phyloP scores from a whole-genome alignment of 2,888 invertebrate species.

The Corbicula japonica region DNA sequence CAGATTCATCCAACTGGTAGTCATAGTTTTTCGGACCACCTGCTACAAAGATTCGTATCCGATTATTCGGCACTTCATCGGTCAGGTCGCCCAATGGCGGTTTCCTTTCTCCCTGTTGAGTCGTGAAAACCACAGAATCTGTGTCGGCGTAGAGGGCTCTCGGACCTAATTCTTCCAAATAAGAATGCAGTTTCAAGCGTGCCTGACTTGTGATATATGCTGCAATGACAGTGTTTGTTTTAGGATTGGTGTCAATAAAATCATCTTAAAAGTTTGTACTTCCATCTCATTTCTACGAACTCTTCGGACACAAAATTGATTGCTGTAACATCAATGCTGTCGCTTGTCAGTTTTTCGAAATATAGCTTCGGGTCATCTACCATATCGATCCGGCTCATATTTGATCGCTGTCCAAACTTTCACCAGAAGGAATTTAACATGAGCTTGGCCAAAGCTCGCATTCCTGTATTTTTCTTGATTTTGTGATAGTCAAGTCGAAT shows the following conservation, averaged over 20 bases:
- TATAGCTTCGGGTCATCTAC: not conserved
- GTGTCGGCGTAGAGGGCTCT: conserved; percentile 26
- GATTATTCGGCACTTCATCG: too few relatives aligned
- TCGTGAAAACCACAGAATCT: conserved; percentile 23
- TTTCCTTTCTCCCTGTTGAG: not conserved
- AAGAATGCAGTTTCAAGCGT: conserved; percentile 22
- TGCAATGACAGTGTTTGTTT: conserved; percentile 26
- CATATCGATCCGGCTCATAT: conserved; percentile 10
- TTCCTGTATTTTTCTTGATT: conserved; percentile 41
- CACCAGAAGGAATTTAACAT: conserved; percentile 32
- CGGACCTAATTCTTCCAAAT: conserved; percentile 9
- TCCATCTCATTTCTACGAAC: conserved; percentile 13
- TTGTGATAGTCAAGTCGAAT: conserved; percentile 31
- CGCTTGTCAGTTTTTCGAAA: not conserved
- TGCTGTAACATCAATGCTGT: not conserved
- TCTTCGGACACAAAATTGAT: conserved; percentile 17
- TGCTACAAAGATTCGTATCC: too few relatives aligned
- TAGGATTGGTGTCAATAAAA: not conserved
- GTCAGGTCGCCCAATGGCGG: too few relatives aligned
- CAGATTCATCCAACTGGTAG: too few relatives aligned
- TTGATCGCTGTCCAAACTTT: conserved; percentile 22
- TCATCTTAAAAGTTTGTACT: not conserved
- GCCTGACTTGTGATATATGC: conserved; percentile 30
- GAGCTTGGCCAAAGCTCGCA: conserved; percentile 38
- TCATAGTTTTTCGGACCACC: too few relatives aligned